Percentiles rank a stretch among this genome's conserved stretches.
These are phyloP conservation scores for Melanotaenia trifasciata DNA, from an alignment of 2,797 vertebrate genomes.

Conservation along the genomic window DNA sequence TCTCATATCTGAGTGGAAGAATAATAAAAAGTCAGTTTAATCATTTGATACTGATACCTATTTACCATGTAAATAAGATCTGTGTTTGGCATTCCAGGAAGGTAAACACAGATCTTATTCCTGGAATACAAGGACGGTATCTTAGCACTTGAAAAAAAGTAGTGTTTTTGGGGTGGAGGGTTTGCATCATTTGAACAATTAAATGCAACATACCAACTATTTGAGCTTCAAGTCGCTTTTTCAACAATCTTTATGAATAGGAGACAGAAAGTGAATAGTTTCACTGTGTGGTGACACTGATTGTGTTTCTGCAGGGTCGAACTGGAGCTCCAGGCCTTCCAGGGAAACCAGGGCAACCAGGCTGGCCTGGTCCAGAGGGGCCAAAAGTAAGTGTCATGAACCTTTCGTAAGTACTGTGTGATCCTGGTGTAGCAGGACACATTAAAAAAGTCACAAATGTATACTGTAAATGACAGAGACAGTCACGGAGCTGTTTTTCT, in stretches of 20 bases:
- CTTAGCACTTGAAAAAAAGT: too few relatives aligned
- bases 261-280: background rate
- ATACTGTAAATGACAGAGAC: background rate
- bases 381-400: constrained; percentile 78
- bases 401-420: background rate
- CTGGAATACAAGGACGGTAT: too few relatives aligned
- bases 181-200: background rate
- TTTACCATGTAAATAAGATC: background rate
- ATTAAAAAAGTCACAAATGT: background rate
- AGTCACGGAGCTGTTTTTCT: background rate
- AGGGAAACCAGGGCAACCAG: constrained; percentile 89
- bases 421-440: background rate
- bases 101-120: too few relatives aligned
- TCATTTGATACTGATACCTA: constrained; percentile 4
- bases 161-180: too few relatives aligned
- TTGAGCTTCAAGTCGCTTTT: background rate
- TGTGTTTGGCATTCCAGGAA: background rate
- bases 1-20: constrained; percentile 6
- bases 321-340: constrained; percentile 90
- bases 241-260: background rate
- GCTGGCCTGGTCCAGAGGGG: constrained; percentile 89
- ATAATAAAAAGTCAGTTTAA: background rate
- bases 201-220: background rate
- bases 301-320: constrained; percentile 87
- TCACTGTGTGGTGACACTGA: background rate